Evolutionary conservation across 2,888 invertebrate species (phyloP).

Genomic region (Apotomis turbidana): DNA sequence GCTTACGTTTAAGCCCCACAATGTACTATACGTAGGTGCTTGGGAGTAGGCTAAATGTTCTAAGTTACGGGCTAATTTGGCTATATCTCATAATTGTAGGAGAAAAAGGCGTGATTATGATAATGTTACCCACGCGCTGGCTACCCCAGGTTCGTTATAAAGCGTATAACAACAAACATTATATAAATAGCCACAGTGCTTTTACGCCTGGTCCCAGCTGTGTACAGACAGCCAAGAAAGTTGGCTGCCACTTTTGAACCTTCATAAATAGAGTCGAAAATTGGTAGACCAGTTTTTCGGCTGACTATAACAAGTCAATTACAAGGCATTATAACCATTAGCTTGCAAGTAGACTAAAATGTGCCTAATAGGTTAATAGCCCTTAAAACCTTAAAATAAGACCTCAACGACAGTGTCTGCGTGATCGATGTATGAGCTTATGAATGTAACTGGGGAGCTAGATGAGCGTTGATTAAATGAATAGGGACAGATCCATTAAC

Average conservation of each 20-base stretch:
- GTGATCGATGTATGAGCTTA: background rate
- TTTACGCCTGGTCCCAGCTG: background rate
- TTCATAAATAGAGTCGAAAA: too few species aligned
- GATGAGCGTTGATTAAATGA: conserved; percentile 19
- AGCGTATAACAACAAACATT: background rate
- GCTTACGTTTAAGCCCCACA: too few species aligned
- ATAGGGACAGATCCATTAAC: conserved; percentile 24
- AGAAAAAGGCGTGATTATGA: background rate
- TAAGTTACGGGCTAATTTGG: background rate
- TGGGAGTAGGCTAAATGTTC: too few species aligned
- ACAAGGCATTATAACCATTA: background rate
- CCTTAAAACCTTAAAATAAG: background rate
- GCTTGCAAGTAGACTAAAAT: conserved; percentile 25
- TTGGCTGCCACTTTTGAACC: too few species aligned
- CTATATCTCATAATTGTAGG: background rate
- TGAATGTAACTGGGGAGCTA: conserved; percentile 1
- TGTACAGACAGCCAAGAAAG: background rate
- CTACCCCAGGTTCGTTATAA: background rate
- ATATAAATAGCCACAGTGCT: background rate
- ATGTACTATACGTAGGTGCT: too few species aligned
- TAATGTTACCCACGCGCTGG: background rate
- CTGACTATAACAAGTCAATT: background rate
- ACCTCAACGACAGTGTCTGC: background rate
- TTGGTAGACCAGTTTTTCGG: too few species aligned
- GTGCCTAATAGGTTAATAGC: background rate